These are phyloP conservation scores for Labeo rohita DNA, from an alignment of 2,113 vertebrate species.

Conservation along the genomic window DNA sequence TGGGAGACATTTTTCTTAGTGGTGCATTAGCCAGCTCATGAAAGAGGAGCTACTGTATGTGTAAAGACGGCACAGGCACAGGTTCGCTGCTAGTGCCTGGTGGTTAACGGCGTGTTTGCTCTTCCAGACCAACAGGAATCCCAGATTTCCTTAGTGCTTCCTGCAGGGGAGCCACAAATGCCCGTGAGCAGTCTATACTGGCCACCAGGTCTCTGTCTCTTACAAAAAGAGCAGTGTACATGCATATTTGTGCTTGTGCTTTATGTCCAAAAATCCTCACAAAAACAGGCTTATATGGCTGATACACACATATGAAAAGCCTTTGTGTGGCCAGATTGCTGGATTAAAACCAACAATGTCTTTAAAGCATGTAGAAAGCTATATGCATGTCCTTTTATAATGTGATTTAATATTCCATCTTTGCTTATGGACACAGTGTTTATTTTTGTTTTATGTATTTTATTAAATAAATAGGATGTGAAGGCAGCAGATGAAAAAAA, in stretches of 20 bases:
- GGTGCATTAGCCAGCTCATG: conserved; percentile 18
- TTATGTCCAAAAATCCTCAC: conserved; percentile 17
- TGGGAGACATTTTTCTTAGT: background rate
- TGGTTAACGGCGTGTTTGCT: conserved; percentile 54
- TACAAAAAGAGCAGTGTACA: conserved; percentile 30
- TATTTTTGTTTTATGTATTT: background rate
- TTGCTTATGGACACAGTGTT: background rate
- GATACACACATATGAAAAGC: background rate
- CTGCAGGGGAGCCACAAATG: conserved; percentile 32
- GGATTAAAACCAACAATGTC: conserved; percentile 1
- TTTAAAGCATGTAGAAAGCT: background rate
- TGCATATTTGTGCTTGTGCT: conserved; percentile 1
- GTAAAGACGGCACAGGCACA: conserved; percentile 34
- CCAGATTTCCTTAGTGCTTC: conserved; percentile 55
- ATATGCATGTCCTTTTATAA: background rate
- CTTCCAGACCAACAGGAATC: conserved; percentile 56
- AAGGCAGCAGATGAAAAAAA: too few relatives aligned
- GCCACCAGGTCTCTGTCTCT: conserved; percentile 19
- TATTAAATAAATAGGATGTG: too few relatives aligned
- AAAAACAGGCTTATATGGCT: conserved; percentile 11
- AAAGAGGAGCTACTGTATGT: conserved; percentile 57
- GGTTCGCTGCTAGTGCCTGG: conserved; percentile 46
- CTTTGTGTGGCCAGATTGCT: background rate
- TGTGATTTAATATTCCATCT: background rate
- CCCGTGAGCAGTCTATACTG: conserved; percentile 1